Evolutionary conservation across 2,797 vertebrate genomes (phyloP).

Genomic region (Centroberyx gerrardi): DNA sequence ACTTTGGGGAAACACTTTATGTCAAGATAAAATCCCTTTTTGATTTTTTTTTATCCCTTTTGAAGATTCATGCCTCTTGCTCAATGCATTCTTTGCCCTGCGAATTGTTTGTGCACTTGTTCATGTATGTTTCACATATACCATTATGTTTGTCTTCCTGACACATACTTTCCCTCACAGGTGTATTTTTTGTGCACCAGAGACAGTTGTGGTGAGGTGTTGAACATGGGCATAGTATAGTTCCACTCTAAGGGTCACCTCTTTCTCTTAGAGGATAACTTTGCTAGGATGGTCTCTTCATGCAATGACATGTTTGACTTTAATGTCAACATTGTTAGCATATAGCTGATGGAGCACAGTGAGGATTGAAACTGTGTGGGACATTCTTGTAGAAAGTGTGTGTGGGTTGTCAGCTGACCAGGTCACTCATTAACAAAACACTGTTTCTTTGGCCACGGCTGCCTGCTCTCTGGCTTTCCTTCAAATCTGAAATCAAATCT

Average conservation of each 20-base stretch:
- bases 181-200: not conserved
- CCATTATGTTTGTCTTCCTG: not conserved
- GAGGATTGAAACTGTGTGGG: slow-evolving; percentile 5
- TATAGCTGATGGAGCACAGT: not conserved
- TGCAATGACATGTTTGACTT: not conserved
- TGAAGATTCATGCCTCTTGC: not conserved
- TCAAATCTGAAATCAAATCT: slow-evolving; percentile 18
- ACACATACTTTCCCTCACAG: slow-evolving; percentile 6
- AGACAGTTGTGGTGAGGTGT: not conserved
- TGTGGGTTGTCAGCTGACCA: not conserved
- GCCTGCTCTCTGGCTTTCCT: slow-evolving; percentile 17
- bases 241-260: not conserved
- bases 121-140: not conserved
- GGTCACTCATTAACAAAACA: slow-evolving; percentile 9
- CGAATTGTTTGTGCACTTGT: slow-evolving; percentile 17
- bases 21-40: not conserved
- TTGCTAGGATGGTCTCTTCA: not conserved
- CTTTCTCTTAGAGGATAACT: not conserved
- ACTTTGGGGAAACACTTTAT: not conserved
- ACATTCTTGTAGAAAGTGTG: not conserved
- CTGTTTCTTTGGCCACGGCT: not conserved
- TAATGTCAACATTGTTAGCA: not conserved
- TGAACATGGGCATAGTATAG: not conserved
- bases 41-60: slow-evolving; percentile 24
- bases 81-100: slow-evolving; percentile 7